Base-by-base conservation (phyloP, 1,140 invertebrate genomes). In the Platyura marginata region DNA sequence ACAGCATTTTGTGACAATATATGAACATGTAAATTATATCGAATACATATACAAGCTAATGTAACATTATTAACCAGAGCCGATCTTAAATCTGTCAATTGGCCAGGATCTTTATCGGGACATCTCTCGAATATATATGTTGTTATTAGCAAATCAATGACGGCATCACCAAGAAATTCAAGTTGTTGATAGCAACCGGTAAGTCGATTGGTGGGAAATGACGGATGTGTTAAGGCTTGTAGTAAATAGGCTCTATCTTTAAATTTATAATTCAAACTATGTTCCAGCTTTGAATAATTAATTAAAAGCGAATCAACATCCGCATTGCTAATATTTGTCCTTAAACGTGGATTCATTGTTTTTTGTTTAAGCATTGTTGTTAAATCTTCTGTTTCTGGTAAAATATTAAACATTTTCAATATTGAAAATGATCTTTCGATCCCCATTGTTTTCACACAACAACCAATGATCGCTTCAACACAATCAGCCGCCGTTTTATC, bases 1-100 rank as follows among this genome's bases (percentile, higher is more conserved):
- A 64, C 48, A 0, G 74, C 69, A 42, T 79, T 76, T 37, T 75
- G 63, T 3, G 68, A 62, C 39, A 77, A 69, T 9, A 93, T 56
- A 47, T 72, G 77, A 43, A 76, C 77, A 51, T 90, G 81, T 20
- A 90, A 74, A 11, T 78, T 74, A 62, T 84, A 73, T 47, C 85
- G 77, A n/a, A 96, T 88, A 38, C 82, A 71, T 23, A 94, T 69
- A 29, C 82, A 81, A 0, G 87, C 90, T 59, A 97, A 91, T 0
- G 89, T 95, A 41, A 85, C 77, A 55, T 97, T 98, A 56, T 97
- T 97, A 1, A 97, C 93, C 1, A 98, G 64, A 0, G 93, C 86
- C 13, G 91, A 93, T 22, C 92, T 66, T 29, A 97, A 57, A 68
- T 96, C 90, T 0, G 91, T 96, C 9, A 97, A 61, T 23, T 87